Conservation (phyloP, 2,797 vertebrate genomes). For the Sarcophilus harrisii region DNA sequence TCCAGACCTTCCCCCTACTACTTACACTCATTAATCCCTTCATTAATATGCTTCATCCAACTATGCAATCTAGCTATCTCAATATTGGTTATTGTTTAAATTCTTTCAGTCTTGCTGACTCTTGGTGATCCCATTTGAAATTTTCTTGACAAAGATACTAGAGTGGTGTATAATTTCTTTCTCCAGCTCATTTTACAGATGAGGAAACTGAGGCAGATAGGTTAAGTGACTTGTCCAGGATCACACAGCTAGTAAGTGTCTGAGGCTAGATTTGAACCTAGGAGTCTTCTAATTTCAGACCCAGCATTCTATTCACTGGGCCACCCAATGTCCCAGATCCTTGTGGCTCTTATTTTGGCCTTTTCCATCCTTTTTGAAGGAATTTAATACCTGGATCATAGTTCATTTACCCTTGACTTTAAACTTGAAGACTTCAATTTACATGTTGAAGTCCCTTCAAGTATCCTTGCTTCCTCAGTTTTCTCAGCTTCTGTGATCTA, state of each 20-base stretch:
- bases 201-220: not conserved
- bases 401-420: not conserved
- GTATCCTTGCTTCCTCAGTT: not conserved
- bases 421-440: not conserved
- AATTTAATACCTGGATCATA: not conserved
- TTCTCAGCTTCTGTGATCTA: not conserved
- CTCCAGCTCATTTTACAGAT: not conserved
- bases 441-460: not conserved
- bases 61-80: not conserved
- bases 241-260: not conserved
- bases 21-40: not conserved
- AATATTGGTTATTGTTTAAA: not conserved
- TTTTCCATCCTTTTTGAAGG: not conserved
- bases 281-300: not conserved
- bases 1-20: not conserved
- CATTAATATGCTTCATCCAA: not conserved
- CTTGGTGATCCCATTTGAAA: not conserved
- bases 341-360: not conserved
- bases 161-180: not conserved
- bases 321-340: not conserved
- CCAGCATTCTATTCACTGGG: not conserved
- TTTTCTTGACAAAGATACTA: not conserved
- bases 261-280: not conserved
- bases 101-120: not conserved
- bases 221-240: not conserved